Evolutionary conservation across 2,888 invertebrate genomes (phyloP).

Genomic region (Petrolisthes manimaculis): DNA sequence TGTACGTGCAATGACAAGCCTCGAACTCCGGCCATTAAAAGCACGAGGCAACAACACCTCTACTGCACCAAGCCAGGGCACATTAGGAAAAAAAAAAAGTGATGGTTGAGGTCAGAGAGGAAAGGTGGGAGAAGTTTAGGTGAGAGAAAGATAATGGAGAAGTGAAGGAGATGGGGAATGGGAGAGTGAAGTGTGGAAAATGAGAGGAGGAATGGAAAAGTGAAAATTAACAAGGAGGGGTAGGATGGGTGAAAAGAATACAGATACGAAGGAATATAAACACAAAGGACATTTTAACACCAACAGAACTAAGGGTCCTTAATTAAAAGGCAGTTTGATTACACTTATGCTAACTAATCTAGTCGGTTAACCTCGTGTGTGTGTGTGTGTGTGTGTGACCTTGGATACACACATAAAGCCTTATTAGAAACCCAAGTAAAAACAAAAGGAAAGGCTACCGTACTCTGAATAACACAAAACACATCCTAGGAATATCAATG

Average conservation of each 20-base stretch:
- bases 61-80: no score
- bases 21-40: no score
- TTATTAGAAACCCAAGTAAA: neutral
- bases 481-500: no score
- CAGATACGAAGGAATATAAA: no score
- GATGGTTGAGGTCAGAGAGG: no score
- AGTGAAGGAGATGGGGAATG: neutral
- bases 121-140: no score
- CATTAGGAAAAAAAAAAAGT: no score
- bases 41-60: no score
- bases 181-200: neutral
- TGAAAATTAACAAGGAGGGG: neutral
- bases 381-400: slow-evolving; percentile 17
- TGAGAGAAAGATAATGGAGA: neutral
- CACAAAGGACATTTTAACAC: no score
- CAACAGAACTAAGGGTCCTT: neutral
- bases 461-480: no score
- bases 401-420: neutral
- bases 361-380: neutral
- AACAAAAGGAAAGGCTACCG: neutral
- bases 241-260: neutral
- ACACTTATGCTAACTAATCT: neutral
- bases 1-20: no score
- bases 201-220: neutral
- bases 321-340: neutral